Percentiles rank a stretch among this genome's conserved stretches.
Evolutionary conservation across 2,113 vertebrate genomes (phyloP).

Genomic region (Neotragus moschatus): DNA sequence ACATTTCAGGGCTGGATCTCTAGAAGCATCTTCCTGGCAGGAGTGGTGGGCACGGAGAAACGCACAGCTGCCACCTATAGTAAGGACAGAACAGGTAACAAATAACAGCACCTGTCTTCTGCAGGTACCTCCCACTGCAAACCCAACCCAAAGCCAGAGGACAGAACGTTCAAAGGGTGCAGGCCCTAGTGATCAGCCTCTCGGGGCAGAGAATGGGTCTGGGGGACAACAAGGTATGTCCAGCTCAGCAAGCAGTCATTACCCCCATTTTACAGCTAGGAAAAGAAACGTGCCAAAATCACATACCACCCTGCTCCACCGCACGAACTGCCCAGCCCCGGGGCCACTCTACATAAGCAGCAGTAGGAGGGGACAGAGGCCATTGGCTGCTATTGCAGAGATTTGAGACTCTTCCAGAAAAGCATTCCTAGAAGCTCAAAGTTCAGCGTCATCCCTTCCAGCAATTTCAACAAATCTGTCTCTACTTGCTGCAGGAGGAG

Average conservation of each 20-base stretch:
- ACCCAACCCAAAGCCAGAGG: not conserved
- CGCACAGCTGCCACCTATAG: not conserved
- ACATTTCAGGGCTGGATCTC: not conserved
- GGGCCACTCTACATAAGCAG: not conserved
- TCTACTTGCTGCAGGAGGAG: not conserved
- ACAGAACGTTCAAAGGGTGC: not conserved
- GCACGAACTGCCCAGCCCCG: rapidly evolving
- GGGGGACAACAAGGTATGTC: not conserved
- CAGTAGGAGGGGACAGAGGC: not conserved
- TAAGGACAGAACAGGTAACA: not conserved
- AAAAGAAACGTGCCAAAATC: not conserved
- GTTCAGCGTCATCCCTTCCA: not conserved
- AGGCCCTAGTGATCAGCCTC: not conserved
- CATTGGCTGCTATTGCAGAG: rapidly evolving
- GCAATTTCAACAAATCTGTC: not conserved
- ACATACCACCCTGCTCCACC: rapidly evolving
- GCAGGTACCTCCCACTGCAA: not conserved
- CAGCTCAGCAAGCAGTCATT: not conserved
- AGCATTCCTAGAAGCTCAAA: not conserved
- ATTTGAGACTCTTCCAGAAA: not conserved
- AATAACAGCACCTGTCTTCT: not conserved
- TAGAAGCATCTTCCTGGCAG: not conserved
- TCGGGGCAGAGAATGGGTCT: not conserved
- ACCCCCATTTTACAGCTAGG: not conserved
- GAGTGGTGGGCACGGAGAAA: not conserved